phyloP scores from a whole-genome alignment of 2,888 invertebrate species.

The Zhengitettix transpicula region DNA sequence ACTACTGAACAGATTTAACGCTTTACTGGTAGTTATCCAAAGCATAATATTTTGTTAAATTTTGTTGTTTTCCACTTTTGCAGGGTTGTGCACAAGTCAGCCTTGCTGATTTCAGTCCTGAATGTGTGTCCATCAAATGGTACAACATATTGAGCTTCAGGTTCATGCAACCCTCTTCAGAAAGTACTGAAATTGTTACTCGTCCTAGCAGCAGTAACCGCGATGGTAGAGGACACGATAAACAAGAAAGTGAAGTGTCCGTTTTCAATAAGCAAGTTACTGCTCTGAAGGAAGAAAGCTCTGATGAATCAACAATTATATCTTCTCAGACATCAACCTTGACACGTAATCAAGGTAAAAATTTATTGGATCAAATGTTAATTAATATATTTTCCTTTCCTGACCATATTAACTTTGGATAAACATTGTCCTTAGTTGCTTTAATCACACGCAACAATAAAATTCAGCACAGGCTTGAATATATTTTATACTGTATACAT shows the following conservation, averaged over 20 bases:
- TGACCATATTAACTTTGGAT: not conserved
- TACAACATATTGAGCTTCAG: constrained; percentile 83
- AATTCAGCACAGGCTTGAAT: too few relatives aligned
- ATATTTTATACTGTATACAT: too few relatives aligned
- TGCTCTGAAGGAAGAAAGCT: constrained; percentile 65
- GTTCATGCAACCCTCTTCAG: constrained; percentile 43
- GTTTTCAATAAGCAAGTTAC: constrained; percentile 25
- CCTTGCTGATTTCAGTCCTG: constrained; percentile 82
- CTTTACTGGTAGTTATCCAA: too few relatives aligned
- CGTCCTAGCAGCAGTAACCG: not conserved
- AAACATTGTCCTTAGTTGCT: too few relatives aligned
- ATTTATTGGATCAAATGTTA: too few relatives aligned
- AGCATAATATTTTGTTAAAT: too few relatives aligned
- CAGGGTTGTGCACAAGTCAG: constrained; percentile 93
- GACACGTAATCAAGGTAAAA: constrained; percentile 66
- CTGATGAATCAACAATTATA: constrained; percentile 91
- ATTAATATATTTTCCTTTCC: too few relatives aligned
- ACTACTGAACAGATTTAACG: too few relatives aligned
- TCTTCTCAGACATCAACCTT: constrained; percentile 92
- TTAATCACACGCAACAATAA: too few relatives aligned
- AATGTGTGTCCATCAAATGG: constrained; percentile 71
- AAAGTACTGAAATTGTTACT: not conserved
- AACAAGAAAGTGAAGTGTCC: constrained; percentile 35
- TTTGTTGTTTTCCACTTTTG: constrained; percentile 16
- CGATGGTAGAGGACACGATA: constrained; percentile 17